A percentile compares a stretch with the other conserved stretches of the same genome.
These are phyloP conservation scores for Tinea pellionella DNA, from an alignment of 2,888 invertebrate genomes.

Conservation along the genomic window DNA sequence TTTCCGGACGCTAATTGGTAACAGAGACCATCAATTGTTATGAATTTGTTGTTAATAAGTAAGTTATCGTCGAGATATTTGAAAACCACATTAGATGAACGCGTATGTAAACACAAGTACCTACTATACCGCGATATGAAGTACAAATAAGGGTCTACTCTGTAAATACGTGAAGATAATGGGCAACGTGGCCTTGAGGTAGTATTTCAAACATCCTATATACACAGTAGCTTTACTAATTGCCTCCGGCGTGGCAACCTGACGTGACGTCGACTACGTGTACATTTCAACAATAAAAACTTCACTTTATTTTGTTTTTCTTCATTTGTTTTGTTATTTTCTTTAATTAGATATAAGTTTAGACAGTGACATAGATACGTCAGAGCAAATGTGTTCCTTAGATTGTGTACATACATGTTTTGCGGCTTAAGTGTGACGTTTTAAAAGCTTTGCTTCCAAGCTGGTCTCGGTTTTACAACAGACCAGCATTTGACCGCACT, in stretches of 20 bases:
- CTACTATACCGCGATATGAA: not conserved
- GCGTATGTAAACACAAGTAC: not conserved
- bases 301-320: not conserved
- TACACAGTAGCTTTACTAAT: conserved; percentile 8
- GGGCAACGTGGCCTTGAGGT: conserved; percentile 6
- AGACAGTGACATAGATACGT: too few relatives aligned
- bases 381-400: too few relatives aligned
- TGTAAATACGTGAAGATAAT: conserved; percentile 10
- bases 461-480: too few relatives aligned
- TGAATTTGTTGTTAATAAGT: not conserved
- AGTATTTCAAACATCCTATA: conserved; percentile 7
- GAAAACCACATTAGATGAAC: not conserved
- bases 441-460: too few relatives aligned
- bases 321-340: not conserved
- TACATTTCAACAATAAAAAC: not conserved
- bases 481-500: too few relatives aligned
- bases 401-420: too few relatives aligned
- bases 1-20: too few relatives aligned
- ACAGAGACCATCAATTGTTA: too few relatives aligned
- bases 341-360: not conserved
- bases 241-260: conserved; percentile 3
- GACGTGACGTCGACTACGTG: not conserved
- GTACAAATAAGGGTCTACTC: conserved; percentile 8
- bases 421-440: too few relatives aligned
- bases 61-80: not conserved